Percentiles rank a stretch among this genome's conserved stretches.
Evolutionary conservation across 2,113 vertebrate species (phyloP).

Genomic region (Apaloderma vittatum): DNA sequence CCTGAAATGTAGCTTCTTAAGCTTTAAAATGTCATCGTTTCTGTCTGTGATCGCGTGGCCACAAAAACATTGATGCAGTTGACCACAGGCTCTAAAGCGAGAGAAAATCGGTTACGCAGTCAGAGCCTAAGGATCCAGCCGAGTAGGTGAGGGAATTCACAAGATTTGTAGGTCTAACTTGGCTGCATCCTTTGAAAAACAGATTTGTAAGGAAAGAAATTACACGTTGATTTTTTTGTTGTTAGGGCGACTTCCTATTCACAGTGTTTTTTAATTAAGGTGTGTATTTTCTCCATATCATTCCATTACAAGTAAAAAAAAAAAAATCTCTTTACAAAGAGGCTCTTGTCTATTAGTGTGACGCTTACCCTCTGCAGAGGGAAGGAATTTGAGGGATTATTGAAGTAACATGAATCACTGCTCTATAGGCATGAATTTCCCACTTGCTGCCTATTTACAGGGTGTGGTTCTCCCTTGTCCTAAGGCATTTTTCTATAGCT

Average conservation of each 20-base stretch:
- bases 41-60: background rate
- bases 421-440: background rate
- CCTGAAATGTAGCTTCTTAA: background rate
- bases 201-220: background rate
- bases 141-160: background rate
- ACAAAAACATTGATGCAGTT: background rate
- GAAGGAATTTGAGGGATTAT: background rate
- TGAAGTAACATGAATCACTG: background rate
- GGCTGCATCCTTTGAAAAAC: background rate
- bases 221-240: background rate
- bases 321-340: background rate
- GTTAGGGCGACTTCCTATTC: background rate
- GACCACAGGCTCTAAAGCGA: background rate
- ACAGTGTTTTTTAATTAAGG: background rate
- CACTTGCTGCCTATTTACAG: background rate
- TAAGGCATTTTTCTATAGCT: background rate
- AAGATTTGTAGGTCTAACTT: rapidly evolving
- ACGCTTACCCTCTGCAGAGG: background rate
- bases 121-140: background rate
- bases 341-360: background rate
- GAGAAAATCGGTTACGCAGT: background rate
- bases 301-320: background rate
- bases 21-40: background rate
- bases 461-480: background rate
- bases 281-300: background rate